Evolutionary conservation across 2,888 invertebrate species (phyloP), one percentile per base, ranked within the genome.

Genomic region (Ferdinandea cuprea): DNA sequence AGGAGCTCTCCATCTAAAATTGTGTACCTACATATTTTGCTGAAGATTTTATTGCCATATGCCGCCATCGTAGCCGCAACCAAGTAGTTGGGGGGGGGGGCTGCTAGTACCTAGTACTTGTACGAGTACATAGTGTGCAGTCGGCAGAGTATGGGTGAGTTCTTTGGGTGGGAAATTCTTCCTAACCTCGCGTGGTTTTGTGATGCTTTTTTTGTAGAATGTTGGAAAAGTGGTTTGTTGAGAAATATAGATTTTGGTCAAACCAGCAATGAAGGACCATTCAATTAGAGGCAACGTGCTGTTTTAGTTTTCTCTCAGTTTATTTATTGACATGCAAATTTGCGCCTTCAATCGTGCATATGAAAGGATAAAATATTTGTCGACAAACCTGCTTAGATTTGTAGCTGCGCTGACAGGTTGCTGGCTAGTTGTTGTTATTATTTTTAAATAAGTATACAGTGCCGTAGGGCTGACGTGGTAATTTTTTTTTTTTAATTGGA

Each of bases 1-100:
- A 54, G 52, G n/a, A n/a, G n/a, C n/a, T n/a, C 54, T 35, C 46
- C 40, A 37, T 13, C 54, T 76, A 61, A 61, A 77, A 69, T 77
- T 61, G 59, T 56, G n/a, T n/a, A n/a, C n/a, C n/a, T n/a, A n/a
- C n/a, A 77, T 77, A 77, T 48, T 46, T 61, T 35, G 66, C 52
- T 42, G 54, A 56, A 59, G 68, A 77, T 69, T 50, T 58, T 76
- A 44, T 54, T 54, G 52, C 48, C 48, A 66, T 30, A 37, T 42
- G 56, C 37, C 35, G 3, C 8, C 35, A 1, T n/a, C 17, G n/a
- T n/a, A n/a, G n/a, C n/a, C n/a, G n/a, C n/a, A n/a, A n/a, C n/a
- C n/a, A n/a, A n/a, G n/a, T n/a, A n/a, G n/a, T n/a, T n/a, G n/a
- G n/a, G n/a, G n/a, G n/a, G n/a, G n/a, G n/a, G n/a, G n/a, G n/a